Conservation (phyloP, 2,113 vertebrate species). For the Trichomycterus rosablanca region DNA sequence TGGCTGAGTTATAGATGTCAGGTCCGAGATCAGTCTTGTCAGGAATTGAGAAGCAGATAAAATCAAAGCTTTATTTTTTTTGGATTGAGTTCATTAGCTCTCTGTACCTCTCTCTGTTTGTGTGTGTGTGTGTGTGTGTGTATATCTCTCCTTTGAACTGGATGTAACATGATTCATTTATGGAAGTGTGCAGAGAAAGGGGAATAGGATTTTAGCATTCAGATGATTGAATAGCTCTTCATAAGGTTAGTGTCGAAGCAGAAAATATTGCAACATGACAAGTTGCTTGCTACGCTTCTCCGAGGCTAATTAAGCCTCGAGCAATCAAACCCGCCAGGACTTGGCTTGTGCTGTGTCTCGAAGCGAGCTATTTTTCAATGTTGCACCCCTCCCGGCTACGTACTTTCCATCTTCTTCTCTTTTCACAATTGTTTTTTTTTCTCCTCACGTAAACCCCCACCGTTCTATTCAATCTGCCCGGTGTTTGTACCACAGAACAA, state of each 20-base stretch:
- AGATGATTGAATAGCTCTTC: slow-evolving; percentile 40
- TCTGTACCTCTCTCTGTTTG: too few species aligned
- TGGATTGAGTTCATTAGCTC: too few species aligned
- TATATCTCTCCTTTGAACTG: slow-evolving; percentile 19
- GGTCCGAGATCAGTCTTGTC: too few species aligned
- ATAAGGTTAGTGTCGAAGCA: slow-evolving; percentile 44
- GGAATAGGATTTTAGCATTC: slow-evolving; percentile 11
- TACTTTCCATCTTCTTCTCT: slow-evolving; percentile 5
- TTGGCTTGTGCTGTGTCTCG: slow-evolving; percentile 41
- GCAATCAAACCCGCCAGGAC: slow-evolving; percentile 39
- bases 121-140: neutral
- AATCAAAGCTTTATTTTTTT: too few species aligned
- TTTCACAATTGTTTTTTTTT: slow-evolving; percentile 20
- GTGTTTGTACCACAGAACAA: too few species aligned
- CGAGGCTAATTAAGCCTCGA: slow-evolving; percentile 52
- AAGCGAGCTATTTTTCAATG: slow-evolving; percentile 47
- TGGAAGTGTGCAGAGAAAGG: slow-evolving; percentile 31
- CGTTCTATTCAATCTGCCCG: too few species aligned
- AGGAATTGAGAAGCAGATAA: too few species aligned
- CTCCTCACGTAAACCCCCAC: too few species aligned
- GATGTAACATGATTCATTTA: slow-evolving; percentile 46
- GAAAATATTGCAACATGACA: slow-evolving; percentile 41
- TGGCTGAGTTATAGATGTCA: too few species aligned
- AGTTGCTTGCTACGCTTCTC: slow-evolving; percentile 41
- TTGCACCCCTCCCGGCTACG: slow-evolving; percentile 16